Evolutionary conservation across 2,113 vertebrate species (phyloP), one percentile per base, ranked within the genome.

Genomic region (Gambusia affinis): DNA sequence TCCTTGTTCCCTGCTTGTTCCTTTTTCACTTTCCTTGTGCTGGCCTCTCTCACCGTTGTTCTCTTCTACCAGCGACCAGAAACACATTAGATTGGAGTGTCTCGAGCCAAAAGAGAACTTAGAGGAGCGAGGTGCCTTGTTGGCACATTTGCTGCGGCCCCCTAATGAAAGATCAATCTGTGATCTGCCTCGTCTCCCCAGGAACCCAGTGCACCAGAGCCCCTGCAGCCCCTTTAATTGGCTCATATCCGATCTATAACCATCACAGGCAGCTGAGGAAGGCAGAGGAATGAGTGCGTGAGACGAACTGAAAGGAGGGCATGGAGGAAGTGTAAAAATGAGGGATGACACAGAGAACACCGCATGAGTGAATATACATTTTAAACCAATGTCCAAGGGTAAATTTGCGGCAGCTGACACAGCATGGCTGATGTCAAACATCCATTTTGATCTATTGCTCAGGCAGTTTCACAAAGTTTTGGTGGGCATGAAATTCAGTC

Each of bases 121-220:
- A 84, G 88, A 91, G 86, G 81, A 83, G 79, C 31, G 80, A 87
- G 81, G 77, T 87, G 82, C 86, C 86, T 89, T 60, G 73, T 75
- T 73, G 79, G 83, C 88, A 91, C 88, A 87, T 90, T 89, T 85
- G 78, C 72, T 17, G 28, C 30, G 83, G 83, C 78, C 84, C 77
- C 76, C 77, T 85, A 89, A 92, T 92, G 88, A 86, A 91, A 93
- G 92, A 93, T 93, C 91, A 92, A 92, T 93, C 78, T 89, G 84
- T 84, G 90, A 91, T 92, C 86, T 88, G 85, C 79, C 85, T 72
- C 61, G 70, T 87, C 89, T 87, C 84, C 80, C 78, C 1, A 12
- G 78, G 87, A 86, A 66, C 65, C 60, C 65, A 14, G 60, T 79
- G 67, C 64, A 39, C 75, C 87, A 78, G 67, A 82, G 77, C 80